Conservation (phyloP, 2,888 invertebrate species). For the Molorchus minor region DNA sequence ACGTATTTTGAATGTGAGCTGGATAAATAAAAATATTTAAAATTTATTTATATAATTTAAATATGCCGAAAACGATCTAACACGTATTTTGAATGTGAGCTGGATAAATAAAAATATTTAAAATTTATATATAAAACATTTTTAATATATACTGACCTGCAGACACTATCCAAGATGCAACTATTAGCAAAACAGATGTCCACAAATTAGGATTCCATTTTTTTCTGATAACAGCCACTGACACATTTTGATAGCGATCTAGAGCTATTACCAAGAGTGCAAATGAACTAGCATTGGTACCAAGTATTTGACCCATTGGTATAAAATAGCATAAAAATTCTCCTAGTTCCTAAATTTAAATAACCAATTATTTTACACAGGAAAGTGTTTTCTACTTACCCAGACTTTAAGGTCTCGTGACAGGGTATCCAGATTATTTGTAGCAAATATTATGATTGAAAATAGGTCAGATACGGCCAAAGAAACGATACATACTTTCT, state of each 20-base stretch:
- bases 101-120: too few species aligned
- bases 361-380: background rate
- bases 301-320: constrained; percentile 65
- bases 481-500: constrained; percentile 65
- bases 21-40: too few species aligned
- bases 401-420: constrained; percentile 54
- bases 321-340: constrained; percentile 64
- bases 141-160: constrained; percentile 51
- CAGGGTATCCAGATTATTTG: constrained; percentile 55
- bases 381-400: constrained; percentile 51
- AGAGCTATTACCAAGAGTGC: constrained; percentile 67
- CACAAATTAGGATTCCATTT: constrained; percentile 63
- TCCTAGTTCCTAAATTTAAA: constrained; percentile 61
- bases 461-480: constrained; percentile 65
- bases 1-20: too few species aligned
- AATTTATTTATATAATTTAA: too few species aligned
- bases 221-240: constrained; percentile 56
- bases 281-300: constrained; percentile 65
- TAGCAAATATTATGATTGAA: constrained; percentile 52
- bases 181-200: constrained; percentile 56
- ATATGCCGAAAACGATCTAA: too few species aligned
- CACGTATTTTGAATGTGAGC: too few species aligned
- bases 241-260: constrained; percentile 66
- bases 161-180: constrained; percentile 60
- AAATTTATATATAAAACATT: background rate